These are phyloP conservation scores for Lepidurus packardi DNA, from an alignment of 1,140 invertebrate genomes.

Conservation along the genomic window DNA sequence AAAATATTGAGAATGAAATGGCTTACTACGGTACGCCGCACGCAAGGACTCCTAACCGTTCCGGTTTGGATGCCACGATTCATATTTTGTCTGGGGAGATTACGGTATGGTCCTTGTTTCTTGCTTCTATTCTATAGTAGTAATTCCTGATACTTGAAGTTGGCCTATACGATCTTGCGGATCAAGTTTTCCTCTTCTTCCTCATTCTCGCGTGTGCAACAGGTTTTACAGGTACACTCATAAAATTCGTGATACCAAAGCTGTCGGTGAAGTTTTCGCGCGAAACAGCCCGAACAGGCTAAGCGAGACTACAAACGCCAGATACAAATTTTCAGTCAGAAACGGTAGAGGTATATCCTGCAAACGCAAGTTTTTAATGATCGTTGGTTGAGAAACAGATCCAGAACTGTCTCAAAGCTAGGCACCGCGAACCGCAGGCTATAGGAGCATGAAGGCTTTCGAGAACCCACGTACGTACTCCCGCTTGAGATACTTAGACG, in stretches of 20 bases:
- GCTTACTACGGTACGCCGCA: neutral
- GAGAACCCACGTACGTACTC: too few relatives aligned
- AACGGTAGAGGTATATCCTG: neutral
- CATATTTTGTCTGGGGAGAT: neutral
- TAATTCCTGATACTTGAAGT: conserved; percentile 1
- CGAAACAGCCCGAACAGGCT: neutral
- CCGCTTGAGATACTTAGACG: too few relatives aligned
- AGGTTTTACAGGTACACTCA: neutral
- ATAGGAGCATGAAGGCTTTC: too few relatives aligned
- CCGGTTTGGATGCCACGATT: neutral
- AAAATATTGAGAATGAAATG: neutral
- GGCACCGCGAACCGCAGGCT: too few relatives aligned
- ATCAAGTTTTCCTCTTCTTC: neutral
- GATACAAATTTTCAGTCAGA: neutral
- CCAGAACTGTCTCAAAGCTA: too few relatives aligned
- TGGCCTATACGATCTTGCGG: conserved; percentile 5
- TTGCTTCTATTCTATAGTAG: neutral
- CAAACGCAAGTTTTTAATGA: neutral
- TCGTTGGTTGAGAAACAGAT: neutral
- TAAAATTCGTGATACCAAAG: neutral
- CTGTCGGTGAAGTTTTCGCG: neutral
- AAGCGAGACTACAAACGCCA: neutral
- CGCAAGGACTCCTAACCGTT: neutral
- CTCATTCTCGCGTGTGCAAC: neutral
- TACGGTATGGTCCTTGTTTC: neutral